Evolutionary conservation across 2,113 vertebrate species (phyloP).

Genomic region (Callipepla californica): DNA sequence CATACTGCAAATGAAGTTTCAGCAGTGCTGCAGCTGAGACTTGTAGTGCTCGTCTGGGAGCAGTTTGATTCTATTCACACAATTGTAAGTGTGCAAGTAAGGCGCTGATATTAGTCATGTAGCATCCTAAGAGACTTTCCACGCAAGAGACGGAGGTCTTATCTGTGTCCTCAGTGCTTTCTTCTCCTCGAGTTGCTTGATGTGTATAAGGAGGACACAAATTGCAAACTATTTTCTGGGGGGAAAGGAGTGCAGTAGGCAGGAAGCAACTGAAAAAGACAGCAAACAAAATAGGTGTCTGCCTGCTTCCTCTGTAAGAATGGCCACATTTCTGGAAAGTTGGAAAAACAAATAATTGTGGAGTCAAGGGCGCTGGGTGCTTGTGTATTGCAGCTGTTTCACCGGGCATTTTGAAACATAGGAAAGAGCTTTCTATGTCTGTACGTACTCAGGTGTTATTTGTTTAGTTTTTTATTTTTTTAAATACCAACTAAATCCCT

Average conservation of each 20-base stretch:
- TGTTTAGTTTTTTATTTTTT: background rate
- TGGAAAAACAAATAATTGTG: background rate
- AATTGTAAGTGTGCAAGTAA: background rate
- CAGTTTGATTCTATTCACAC: background rate
- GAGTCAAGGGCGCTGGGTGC: background rate
- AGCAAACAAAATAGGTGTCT: background rate
- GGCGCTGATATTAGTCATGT: background rate
- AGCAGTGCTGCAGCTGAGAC: background rate
- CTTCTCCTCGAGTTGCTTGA: background rate
- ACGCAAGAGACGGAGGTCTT: background rate
- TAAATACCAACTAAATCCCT: background rate
- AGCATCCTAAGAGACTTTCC: background rate
- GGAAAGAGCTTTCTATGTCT: background rate
- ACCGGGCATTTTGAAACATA: background rate
- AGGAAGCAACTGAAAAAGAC: background rate
- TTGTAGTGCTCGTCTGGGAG: background rate
- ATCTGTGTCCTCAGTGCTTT: background rate
- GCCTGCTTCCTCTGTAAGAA: background rate
- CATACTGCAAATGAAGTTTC: background rate
- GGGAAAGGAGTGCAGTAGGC: background rate
- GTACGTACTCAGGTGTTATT: background rate
- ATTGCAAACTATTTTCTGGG: background rate
- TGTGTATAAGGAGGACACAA: background rate
- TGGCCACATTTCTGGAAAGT: background rate
- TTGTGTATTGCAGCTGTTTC: background rate